phyloP scores from a whole-genome alignment of 2,888 invertebrate genomes.

The Amiota mariae region DNA sequence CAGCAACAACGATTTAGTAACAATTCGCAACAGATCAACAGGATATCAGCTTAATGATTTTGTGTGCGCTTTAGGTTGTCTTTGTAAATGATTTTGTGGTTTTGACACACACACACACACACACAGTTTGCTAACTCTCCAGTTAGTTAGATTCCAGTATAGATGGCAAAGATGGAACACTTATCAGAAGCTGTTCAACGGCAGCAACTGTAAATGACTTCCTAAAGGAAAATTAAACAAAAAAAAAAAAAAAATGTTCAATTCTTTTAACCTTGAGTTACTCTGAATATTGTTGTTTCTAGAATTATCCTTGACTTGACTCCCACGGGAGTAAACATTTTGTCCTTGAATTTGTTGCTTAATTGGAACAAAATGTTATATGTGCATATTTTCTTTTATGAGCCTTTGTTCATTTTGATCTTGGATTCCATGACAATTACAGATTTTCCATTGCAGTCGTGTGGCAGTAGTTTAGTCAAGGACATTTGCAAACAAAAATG shows the following conservation, averaged over 20 bases:
- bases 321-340: not conserved
- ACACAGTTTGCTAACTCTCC: constrained; percentile 17
- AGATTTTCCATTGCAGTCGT: constrained; percentile 28
- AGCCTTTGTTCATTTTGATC: constrained; percentile 23
- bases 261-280: constrained; percentile 14
- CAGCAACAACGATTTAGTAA: constrained; percentile 43
- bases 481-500: not conserved
- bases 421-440: not conserved
- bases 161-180: not conserved
- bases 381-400: not conserved
- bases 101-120: constrained; percentile 43
- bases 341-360: not conserved
- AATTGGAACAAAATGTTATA: constrained; percentile 9
- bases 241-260: not conserved
- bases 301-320: constrained; percentile 12
- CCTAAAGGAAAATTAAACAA: not conserved
- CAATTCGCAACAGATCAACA: constrained; percentile 56
- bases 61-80: constrained; percentile 20
- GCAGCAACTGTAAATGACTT: constrained; percentile 62
- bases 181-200: constrained; percentile 44
- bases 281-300: not conserved
- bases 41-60: constrained; percentile 33
- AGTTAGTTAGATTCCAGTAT: no score
- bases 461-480: constrained; percentile 29
- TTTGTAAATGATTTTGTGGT: constrained; percentile 60